Evolutionary conservation across 1,140 invertebrate genomes (phyloP).

Genomic region (Hycleus phaleratus): DNA sequence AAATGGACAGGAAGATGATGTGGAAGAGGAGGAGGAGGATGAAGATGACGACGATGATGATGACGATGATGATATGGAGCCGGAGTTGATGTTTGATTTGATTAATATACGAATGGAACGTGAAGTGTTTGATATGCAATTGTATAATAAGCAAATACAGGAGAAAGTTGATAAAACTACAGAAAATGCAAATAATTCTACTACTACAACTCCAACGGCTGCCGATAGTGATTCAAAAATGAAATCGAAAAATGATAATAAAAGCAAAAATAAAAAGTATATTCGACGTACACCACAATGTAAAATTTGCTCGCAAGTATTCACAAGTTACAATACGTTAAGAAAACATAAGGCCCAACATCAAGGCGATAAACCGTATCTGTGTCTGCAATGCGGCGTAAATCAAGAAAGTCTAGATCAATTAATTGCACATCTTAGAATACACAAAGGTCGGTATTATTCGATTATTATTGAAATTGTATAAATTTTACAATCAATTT

Average conservation of each 20-base stretch:
- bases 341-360: constrained; percentile 19
- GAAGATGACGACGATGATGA: no score
- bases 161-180: no score
- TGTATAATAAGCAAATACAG: no score
- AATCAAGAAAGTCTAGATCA: constrained; percentile 22
- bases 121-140: no score
- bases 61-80: no score
- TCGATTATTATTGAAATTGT: not conserved
- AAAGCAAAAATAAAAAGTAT: not conserved
- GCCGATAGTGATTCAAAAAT: no score
- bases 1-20: no score
- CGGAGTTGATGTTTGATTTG: no score
- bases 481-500: not conserved
- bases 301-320: constrained; percentile 23
- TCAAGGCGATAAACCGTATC: constrained; percentile 1
- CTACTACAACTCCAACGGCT: no score
- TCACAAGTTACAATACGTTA: constrained; percentile 23
- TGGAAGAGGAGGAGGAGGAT: no score
- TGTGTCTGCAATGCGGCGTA: constrained; percentile 21
- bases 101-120: no score
- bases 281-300: constrained; percentile 4
- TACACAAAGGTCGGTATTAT: constrained; percentile 23
- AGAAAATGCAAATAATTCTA: no score
- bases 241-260: not conserved
- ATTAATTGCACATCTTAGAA: constrained; percentile 25